Base-by-base conservation (phyloP, 2,797 vertebrate genomes). In the Bovichtus variegatus region DNA sequence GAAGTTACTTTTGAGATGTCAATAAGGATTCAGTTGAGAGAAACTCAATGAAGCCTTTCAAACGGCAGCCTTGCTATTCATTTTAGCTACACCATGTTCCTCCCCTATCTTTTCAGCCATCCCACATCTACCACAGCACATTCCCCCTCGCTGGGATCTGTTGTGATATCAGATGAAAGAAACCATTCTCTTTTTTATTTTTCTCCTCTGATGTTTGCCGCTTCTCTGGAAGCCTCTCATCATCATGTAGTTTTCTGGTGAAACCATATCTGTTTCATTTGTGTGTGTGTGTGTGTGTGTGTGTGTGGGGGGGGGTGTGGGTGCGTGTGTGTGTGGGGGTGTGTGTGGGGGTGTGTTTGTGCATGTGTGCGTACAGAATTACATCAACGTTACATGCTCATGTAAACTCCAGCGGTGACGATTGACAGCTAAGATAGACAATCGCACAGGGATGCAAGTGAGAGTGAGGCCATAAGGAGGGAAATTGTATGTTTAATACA, bases 401-500 rank as follows among this genome's bases (percentile, higher is more conserved):
- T 66, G 72, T 83, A 78, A 85, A 74, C 73, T 87, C 66, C 67
- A 82, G 79, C 23, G n/a, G 68, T 6, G 69, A 59, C 83, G 91
- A 92, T 85, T 91, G 91, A 89, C 88, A 87, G 89, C 82, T 27
- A 50, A 80, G 87, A 87, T 84, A 64, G 70, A 89, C 89, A 80
- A 84, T 78, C 65, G 4, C 69, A 19, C 21, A 0, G 73, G 74
- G 79, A 82, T 40, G 76, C 72, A 36, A 62, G 67, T 55, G 31
- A 7, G 66, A 89, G 74, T 53, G 70, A 70, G 62, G 72, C 85
- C 81, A 73, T 79, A 77, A 82, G 87, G 83, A 89, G 66, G 70
- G 67, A 81, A 84, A 87, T 71, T 5, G 90, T 90, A 78, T 88
- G 80, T 87, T 89, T 89, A 87, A 90, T 85, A 82, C 87, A 87